Evolutionary conservation across 2,797 vertebrate genomes (phyloP).

Genomic region (Lepidocolaptes lacrymiger): DNA sequence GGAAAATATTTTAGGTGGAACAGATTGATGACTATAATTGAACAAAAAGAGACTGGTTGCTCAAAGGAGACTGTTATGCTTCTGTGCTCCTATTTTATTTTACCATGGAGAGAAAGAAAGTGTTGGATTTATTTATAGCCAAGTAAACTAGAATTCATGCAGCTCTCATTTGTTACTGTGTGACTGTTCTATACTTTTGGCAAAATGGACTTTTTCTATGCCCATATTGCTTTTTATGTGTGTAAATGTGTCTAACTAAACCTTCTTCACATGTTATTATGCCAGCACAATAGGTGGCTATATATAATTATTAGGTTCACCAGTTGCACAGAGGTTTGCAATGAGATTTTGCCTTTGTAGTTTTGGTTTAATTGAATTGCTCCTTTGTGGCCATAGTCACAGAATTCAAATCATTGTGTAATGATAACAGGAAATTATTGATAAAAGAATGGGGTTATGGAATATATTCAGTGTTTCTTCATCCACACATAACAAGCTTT

Average conservation of each 20-base stretch:
- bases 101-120: slow-evolving; percentile 54
- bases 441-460: slow-evolving; percentile 15
- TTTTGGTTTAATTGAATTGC: slow-evolving; percentile 53
- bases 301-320: slow-evolving; percentile 56
- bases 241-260: slow-evolving; percentile 56
- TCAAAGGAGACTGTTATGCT: slow-evolving; percentile 49
- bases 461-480: slow-evolving; percentile 41
- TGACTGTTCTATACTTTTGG: slow-evolving; percentile 47
- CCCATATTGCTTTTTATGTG: slow-evolving; percentile 40
- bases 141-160: slow-evolving; percentile 67
- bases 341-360: slow-evolving; percentile 45
- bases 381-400: slow-evolving; percentile 35
- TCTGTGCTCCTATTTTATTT: slow-evolving; percentile 63
- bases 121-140: slow-evolving; percentile 64
- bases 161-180: slow-evolving; percentile 62
- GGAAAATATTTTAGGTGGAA: slow-evolving; percentile 66
- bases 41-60: slow-evolving; percentile 57
- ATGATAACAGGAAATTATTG: slow-evolving; percentile 60
- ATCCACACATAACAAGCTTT: neutral
- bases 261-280: slow-evolving; percentile 56
- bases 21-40: slow-evolving; percentile 69
- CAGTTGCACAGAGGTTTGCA: slow-evolving; percentile 31
- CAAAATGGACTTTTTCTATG: slow-evolving; percentile 50
- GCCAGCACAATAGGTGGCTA: slow-evolving; percentile 47
- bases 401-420: slow-evolving; percentile 60